phyloP scores from a whole-genome alignment of 2,888 invertebrate species.

The Lithosia quadra region DNA sequence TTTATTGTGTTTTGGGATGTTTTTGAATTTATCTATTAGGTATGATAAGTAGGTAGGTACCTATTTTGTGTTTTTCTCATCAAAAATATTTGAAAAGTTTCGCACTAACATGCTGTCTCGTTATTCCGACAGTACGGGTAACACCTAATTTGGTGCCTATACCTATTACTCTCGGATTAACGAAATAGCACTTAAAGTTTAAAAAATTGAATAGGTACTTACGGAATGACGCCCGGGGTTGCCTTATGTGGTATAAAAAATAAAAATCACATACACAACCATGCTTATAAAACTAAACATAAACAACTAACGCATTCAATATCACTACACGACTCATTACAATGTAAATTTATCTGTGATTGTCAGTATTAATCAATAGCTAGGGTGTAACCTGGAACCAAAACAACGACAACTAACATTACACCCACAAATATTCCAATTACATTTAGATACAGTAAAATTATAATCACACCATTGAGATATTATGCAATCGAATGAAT shows the following conservation, averaged over 20 bases:
- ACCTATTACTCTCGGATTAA: not conserved
- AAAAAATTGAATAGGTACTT: slow-evolving; percentile 35
- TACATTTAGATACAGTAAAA: slow-evolving; percentile 74
- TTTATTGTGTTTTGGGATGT: slow-evolving; percentile 47
- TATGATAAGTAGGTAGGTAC: slow-evolving; percentile 15
- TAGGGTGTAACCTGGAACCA: slow-evolving; percentile 86
- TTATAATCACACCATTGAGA: slow-evolving; percentile 77
- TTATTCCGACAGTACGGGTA: not conserved
- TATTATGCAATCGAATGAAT: slow-evolving; percentile 72
- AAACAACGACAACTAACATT: slow-evolving; percentile 84
- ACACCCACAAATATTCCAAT: slow-evolving; percentile 77
- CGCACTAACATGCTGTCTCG: not conserved
- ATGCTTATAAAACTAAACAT: slow-evolving; percentile 78
- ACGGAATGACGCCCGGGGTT: slow-evolving; percentile 53
- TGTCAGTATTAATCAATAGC: slow-evolving; percentile 62
- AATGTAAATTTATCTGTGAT: slow-evolving; percentile 86
- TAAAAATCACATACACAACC: slow-evolving; percentile 70
- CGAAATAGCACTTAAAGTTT: not conserved
- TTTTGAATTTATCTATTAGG: slow-evolving; percentile 24
- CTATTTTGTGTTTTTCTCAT: slow-evolving; percentile 19
- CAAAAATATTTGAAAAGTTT: slow-evolving; percentile 22
- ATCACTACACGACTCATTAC: slow-evolving; percentile 66
- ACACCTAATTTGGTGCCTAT: not conserved
- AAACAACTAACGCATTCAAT: slow-evolving; percentile 75
- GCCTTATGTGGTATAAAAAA: slow-evolving; percentile 40